A percentile compares a stretch with the other conserved stretches of the same genome.
Conservation (phyloP, 2,797 vertebrate genomes). For the Labeo calbasu region DNA sequence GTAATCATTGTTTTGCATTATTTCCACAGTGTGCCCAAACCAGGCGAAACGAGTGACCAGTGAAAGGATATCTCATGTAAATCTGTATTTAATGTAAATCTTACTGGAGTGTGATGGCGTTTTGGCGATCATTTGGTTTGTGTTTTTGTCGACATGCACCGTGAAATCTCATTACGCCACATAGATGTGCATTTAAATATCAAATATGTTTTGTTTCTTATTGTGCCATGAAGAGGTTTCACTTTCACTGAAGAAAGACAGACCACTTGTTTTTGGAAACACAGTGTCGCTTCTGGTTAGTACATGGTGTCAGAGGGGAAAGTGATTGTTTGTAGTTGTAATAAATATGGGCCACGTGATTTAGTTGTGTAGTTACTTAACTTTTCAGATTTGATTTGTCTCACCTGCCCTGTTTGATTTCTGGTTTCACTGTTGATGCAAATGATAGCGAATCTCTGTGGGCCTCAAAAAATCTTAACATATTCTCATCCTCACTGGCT, state of each 20-base stretch:
- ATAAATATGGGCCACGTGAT: slow-evolving; percentile 31
- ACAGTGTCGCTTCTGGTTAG: neutral
- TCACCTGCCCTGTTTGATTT: slow-evolving; percentile 14
- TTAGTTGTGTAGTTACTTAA: slow-evolving; percentile 32
- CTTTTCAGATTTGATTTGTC: slow-evolving; percentile 42
- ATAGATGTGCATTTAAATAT: neutral
- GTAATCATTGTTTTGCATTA: slow-evolving; percentile 7
- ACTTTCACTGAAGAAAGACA: neutral
- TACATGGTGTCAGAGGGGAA: slow-evolving; percentile 30
- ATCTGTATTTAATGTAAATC: neutral
- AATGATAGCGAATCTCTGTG: slow-evolving; percentile 4
- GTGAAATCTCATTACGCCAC: neutral
- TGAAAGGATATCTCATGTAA: neutral
- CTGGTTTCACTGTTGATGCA: slow-evolving; percentile 33
- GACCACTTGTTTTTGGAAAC: neutral
- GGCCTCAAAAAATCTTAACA: neutral
- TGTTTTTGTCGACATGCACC: neutral
- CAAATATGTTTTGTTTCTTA: neutral
- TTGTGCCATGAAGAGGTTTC: neutral
- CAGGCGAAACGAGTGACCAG: neutral
- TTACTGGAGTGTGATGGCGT: neutral
- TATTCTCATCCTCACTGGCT: slow-evolving; percentile 1
- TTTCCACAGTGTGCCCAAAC: neutral
- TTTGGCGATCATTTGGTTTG: neutral
- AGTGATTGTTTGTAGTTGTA: neutral